Percentiles rank a stretch among this genome's conserved stretches.
Conservation (phyloP, 2,888 invertebrate genomes). For the Drosophila meridiana region DNA sequence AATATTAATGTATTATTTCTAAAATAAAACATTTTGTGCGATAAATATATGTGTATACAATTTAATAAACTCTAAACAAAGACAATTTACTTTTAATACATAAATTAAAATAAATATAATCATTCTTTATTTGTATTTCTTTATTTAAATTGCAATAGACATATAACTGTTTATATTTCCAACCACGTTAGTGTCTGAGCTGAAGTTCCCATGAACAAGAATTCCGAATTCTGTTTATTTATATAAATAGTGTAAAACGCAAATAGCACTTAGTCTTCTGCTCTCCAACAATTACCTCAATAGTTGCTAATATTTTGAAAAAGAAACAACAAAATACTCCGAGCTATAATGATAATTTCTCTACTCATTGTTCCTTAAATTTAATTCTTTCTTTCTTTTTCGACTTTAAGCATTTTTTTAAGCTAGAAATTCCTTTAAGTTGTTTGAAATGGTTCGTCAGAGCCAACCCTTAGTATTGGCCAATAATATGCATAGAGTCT, state of each 20-base stretch:
- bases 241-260: slow-evolving; percentile 9
- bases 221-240: slow-evolving; percentile 6
- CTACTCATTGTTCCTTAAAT: neutral
- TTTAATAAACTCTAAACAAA: too few relatives aligned
- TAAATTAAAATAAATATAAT: too few relatives aligned
- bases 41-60: too few relatives aligned
- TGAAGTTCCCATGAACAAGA: neutral
- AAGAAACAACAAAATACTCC: slow-evolving; percentile 59
- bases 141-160: too few relatives aligned
- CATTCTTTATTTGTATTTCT: too few relatives aligned
- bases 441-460: slow-evolving; percentile 4
- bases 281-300: slow-evolving; percentile 32
- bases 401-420: neutral
- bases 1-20: too few relatives aligned
- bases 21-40: too few relatives aligned
- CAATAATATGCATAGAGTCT: slow-evolving; percentile 48
- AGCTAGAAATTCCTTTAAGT: slow-evolving; percentile 12
- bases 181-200: neutral
- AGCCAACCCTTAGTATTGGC: slow-evolving; percentile 9
- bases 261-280: neutral
- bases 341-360: slow-evolving; percentile 71
- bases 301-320: slow-evolving; percentile 53
- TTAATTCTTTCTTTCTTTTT: neutral
- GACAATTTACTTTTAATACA: too few relatives aligned
- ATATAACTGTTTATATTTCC: neutral